phyloP scores from a whole-genome alignment of 1,140 invertebrate genomes.

The Cherax destructor region DNA sequence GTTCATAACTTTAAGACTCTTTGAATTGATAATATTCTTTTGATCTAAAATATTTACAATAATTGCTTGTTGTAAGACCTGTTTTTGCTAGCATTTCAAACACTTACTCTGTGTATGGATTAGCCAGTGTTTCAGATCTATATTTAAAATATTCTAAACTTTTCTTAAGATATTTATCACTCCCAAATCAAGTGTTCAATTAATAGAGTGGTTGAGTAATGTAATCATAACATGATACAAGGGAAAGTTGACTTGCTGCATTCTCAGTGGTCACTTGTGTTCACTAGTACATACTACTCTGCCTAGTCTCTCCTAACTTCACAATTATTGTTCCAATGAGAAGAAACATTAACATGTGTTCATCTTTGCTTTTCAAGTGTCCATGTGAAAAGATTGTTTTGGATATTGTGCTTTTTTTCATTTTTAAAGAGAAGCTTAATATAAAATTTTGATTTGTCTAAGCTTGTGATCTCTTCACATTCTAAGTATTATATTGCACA shows the following conservation, averaged over 20 bases:
- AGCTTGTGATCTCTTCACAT: conserved; percentile 33
- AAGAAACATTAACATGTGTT: conserved; percentile 10
- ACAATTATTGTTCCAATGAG: background rate
- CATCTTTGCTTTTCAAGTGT: conserved; percentile 22
- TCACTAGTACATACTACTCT: background rate
- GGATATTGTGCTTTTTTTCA: background rate
- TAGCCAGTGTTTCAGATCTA: conserved; percentile 21
- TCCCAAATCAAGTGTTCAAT: background rate
- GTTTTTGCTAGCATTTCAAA: conserved; percentile 30
- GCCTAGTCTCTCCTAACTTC: background rate
- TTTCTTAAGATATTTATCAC: background rate
- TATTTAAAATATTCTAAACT: background rate
- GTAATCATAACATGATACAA: background rate
- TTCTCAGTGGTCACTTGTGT: background rate
- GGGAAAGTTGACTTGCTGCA: background rate
- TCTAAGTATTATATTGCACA: conserved; percentile 11
- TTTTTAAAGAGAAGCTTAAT: background rate
- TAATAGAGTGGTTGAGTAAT: background rate
- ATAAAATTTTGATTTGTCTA: background rate
- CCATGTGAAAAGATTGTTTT: conserved; percentile 14
- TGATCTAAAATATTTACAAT: conserved; percentile 1
- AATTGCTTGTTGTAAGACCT: conserved; percentile 25
- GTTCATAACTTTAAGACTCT: conserved; percentile 8
- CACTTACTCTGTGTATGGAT: conserved; percentile 9
- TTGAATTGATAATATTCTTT: conserved; percentile 8